Conservation (phyloP, 2,888 invertebrate genomes). For the Diloba caeruleocephala region DNA sequence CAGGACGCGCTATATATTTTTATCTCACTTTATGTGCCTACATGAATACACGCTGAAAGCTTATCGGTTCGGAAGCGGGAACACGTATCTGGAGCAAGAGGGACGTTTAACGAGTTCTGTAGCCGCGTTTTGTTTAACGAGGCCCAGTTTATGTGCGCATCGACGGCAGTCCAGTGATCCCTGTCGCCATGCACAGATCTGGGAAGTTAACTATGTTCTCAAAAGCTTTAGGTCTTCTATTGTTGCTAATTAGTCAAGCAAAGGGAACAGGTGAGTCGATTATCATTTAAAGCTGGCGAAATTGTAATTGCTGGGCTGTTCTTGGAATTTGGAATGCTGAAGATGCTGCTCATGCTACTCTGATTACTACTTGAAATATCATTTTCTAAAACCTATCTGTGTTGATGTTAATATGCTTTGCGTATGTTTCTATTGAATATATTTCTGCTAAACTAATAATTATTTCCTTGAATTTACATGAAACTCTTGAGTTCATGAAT, state of each 20-base stretch:
- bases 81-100: slow-evolving; percentile 69
- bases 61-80: slow-evolving; percentile 75
- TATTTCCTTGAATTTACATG: neutral
- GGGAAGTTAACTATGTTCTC: slow-evolving; percentile 61
- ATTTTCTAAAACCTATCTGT: slow-evolving; percentile 1
- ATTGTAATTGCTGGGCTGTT: slow-evolving; percentile 22
- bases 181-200: slow-evolving; percentile 59
- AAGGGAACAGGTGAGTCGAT: slow-evolving; percentile 60
- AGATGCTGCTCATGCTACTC: slow-evolving; percentile 2
- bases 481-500: no score
- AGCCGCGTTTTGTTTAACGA: slow-evolving; percentile 67
- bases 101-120: slow-evolving; percentile 65
- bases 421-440: slow-evolving; percentile 8
- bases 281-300: slow-evolving; percentile 36
- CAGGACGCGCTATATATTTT: slow-evolving; percentile 15
- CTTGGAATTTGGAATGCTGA: neutral
- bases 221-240: slow-evolving; percentile 57
- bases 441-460: slow-evolving; percentile 20
- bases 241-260: slow-evolving; percentile 39
- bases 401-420: slow-evolving; percentile 35
- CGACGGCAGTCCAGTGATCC: slow-evolving; percentile 69
- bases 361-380: neutral
- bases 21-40: slow-evolving; percentile 34
- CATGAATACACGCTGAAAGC: slow-evolving; percentile 51
- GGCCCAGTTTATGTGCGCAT: slow-evolving; percentile 59